These are phyloP conservation scores for Xiphophorus hellerii DNA, from an alignment of 2,113 vertebrate species.

Conservation along the genomic window DNA sequence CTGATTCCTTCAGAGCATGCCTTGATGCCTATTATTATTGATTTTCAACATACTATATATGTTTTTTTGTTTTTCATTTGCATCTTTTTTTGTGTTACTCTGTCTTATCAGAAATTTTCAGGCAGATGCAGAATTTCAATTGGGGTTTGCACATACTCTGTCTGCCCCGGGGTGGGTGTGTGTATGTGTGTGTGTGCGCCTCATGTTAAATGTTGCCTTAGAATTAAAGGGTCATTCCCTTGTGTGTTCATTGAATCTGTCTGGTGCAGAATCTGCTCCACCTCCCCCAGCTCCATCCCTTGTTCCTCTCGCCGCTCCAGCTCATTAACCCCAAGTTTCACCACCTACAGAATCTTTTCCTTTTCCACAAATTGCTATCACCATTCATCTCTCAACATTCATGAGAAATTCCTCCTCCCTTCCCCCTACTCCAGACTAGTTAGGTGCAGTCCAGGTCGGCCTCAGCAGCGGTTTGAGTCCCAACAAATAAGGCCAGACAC, in stretches of 20 bases:
- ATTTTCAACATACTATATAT: not conserved
- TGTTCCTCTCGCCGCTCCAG: slow-evolving; percentile 25
- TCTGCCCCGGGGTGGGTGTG: slow-evolving; percentile 42
- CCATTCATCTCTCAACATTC: slow-evolving; percentile 47
- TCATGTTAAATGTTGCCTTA: slow-evolving; percentile 65
- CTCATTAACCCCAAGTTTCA: slow-evolving; percentile 61
- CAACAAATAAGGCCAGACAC: slow-evolving; percentile 64
- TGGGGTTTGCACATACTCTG: slow-evolving; percentile 30
- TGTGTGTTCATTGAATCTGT: slow-evolving; percentile 55
- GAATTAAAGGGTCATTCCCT: slow-evolving; percentile 72
- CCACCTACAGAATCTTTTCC: slow-evolving; percentile 30
- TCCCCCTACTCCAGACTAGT: slow-evolving; percentile 23
- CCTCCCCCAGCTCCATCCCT: slow-evolving; percentile 27
- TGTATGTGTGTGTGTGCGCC: slow-evolving; percentile 41
- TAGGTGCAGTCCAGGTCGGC: slow-evolving; percentile 43
- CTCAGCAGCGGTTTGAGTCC: slow-evolving; percentile 53
- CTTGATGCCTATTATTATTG: not conserved
- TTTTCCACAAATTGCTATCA: slow-evolving; percentile 47
- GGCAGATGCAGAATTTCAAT: slow-evolving; percentile 69
- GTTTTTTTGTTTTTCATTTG: slow-evolving; percentile 1
- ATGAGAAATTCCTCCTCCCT: slow-evolving; percentile 31
- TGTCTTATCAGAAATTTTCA: slow-evolving; percentile 64
- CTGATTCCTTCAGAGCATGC: not conserved
- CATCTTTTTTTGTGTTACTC: slow-evolving; percentile 3
- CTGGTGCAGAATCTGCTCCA: slow-evolving; percentile 41